Percentiles rank a stretch among this genome's conserved stretches.
Conservation (phyloP, 2,797 vertebrate genomes). For the Phrynocephalus guinanensis region DNA sequence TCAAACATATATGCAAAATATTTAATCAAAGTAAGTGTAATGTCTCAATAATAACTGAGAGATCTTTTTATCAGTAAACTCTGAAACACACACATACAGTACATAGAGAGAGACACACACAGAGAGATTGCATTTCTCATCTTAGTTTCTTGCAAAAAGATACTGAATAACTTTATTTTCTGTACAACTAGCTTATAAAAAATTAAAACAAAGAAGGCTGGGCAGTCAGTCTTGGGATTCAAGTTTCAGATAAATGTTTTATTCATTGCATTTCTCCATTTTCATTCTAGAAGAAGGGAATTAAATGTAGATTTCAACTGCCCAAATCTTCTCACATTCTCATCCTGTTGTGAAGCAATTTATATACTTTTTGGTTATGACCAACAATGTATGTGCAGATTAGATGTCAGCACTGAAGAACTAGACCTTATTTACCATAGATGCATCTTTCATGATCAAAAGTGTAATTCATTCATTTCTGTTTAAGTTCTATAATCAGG, state of each 20-base stretch:
- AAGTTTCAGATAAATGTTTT: conserved; percentile 37
- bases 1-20: background rate
- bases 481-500: conserved; percentile 23
- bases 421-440: conserved; percentile 71
- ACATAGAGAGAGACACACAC: background rate
- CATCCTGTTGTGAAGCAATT: conserved; percentile 12
- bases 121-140: conserved; percentile 11
- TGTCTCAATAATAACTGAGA: conserved; percentile 14
- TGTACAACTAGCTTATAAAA: conserved; percentile 52
- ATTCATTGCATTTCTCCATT: conserved; percentile 31
- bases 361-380: conserved; percentile 71
- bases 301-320: conserved; percentile 35
- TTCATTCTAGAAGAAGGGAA: conserved; percentile 29
- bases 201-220: conserved; percentile 52
- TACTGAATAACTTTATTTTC: conserved; percentile 24
- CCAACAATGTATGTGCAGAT: conserved; percentile 75
- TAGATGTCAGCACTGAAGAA: conserved; percentile 60
- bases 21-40: conserved; percentile 39
- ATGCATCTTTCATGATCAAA: background rate
- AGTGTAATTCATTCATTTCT: conserved; percentile 10
- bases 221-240: conserved; percentile 56
- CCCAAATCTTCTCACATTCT: conserved; percentile 26
- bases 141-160: conserved; percentile 28
- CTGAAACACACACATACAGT: no score
- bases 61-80: background rate